Evolutionary conservation across 2,888 invertebrate species (phyloP).

Genomic region (Ophion ventricosus): DNA sequence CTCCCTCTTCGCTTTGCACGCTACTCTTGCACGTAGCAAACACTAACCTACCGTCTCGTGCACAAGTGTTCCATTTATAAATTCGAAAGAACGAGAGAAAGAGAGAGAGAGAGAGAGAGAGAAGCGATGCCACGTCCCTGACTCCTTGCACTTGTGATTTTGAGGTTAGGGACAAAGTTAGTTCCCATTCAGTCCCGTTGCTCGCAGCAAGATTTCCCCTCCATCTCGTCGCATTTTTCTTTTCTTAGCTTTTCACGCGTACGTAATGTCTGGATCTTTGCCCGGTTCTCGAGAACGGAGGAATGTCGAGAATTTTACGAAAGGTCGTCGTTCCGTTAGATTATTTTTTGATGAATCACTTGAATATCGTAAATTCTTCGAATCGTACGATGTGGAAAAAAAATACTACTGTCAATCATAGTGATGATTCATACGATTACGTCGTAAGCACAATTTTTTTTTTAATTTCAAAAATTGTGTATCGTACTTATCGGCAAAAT

Average conservation of each 20-base stretch:
- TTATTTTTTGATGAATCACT: conserved; percentile 4
- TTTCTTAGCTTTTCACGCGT: conserved; percentile 1
- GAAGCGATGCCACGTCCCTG: not conserved
- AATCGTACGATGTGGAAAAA: not conserved
- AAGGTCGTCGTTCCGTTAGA: conserved; percentile 61
- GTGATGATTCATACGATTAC: not conserved
- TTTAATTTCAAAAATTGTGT: no score
- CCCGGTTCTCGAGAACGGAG: conserved; percentile 27
- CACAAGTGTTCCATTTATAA: conserved; percentile 57
- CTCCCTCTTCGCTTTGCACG: conserved; percentile 24
- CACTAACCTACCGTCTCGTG: conserved; percentile 53
- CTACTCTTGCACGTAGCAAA: conserved; percentile 43
- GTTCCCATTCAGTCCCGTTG: conserved; percentile 47
- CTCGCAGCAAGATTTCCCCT: conserved; percentile 36
- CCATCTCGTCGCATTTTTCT: conserved; percentile 9
- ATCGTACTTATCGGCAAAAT: not conserved
- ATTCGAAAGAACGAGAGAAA: conserved; percentile 33
- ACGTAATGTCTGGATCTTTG: conserved; percentile 44
- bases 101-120: not conserved
- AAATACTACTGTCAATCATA: no score
- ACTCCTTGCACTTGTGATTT: conserved; percentile 58
- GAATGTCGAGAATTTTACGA: conserved; percentile 38
- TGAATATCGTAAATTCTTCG: conserved; percentile 31
- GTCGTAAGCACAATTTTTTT: not conserved
- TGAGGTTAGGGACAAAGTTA: conserved; percentile 49